These are phyloP conservation scores for Copidosoma aretas DNA, from an alignment of 2,888 invertebrate species.

Conservation along the genomic window DNA sequence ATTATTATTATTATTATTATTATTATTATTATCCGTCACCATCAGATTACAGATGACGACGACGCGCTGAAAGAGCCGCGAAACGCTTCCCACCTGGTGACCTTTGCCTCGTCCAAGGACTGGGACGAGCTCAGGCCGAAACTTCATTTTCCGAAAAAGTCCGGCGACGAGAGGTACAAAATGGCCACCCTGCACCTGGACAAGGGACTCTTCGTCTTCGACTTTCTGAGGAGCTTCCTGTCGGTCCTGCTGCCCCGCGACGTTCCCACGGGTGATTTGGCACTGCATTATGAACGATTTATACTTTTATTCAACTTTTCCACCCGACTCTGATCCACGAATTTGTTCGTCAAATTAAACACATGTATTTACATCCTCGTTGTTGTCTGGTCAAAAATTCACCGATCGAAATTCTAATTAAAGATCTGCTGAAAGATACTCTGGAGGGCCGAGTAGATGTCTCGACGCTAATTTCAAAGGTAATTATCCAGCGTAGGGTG, in stretches of 20 bases:
- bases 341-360: no score
- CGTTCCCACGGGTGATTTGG: constrained; percentile 70
- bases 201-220: constrained; percentile 70
- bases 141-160: constrained; percentile 55
- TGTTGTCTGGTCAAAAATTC: no score
- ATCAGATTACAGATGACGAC: background rate
- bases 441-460: constrained; percentile 58
- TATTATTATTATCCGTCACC: no score
- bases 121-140: constrained; percentile 49
- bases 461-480: constrained; percentile 58
- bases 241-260: constrained; percentile 71
- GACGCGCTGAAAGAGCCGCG: constrained; percentile 25
- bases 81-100: constrained; percentile 54
- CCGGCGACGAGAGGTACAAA: constrained; percentile 52
- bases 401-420: constrained; percentile 30
- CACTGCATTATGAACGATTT: no score
- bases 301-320: no score
- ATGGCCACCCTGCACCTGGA: constrained; percentile 67
- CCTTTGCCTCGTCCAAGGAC: constrained; percentile 45
- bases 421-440: constrained; percentile 60
- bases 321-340: no score
- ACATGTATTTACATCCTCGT: no score
- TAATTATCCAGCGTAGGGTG: constrained; percentile 43
- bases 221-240: constrained; percentile 70
- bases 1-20: no score